Percentiles rank a stretch among this genome's conserved stretches.
Conservation (phyloP, 1,140 invertebrate genomes). For the Panulirus ornatus region DNA sequence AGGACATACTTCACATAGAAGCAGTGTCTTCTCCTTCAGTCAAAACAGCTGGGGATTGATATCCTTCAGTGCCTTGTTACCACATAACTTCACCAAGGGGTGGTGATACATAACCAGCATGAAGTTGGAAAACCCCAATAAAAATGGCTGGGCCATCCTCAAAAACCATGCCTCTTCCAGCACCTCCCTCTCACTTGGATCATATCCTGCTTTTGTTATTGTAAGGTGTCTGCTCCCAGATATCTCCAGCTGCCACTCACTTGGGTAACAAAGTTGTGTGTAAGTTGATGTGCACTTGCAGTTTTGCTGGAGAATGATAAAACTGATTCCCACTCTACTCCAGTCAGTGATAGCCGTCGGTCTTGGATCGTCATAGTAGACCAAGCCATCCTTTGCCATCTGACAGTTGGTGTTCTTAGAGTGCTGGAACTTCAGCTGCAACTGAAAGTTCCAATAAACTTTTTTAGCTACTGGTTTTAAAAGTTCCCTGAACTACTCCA, state of each 20-base stretch:
- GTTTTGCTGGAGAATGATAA: constrained; percentile 18
- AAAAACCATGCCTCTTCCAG: constrained; percentile 4
- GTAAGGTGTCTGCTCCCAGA: neutral
- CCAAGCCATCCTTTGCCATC: too few species aligned
- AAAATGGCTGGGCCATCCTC: neutral
- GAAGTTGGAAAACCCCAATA: constrained; percentile 1
- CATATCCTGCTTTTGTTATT: neutral
- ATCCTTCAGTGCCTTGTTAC: neutral
- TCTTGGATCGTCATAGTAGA: too few species aligned
- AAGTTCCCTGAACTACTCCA: too few species aligned
- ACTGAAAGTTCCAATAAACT: too few species aligned
- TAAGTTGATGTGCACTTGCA: neutral
- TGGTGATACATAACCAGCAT: neutral
- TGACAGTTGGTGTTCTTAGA: too few species aligned
- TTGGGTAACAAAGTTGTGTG: neutral
- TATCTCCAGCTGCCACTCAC: neutral
- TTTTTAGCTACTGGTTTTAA: too few species aligned
- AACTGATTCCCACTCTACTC: constrained; percentile 25
- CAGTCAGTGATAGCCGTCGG: constrained; percentile 13
- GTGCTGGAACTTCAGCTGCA: too few species aligned
- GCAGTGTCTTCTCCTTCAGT: neutral
- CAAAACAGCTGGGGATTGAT: constrained; percentile 15
- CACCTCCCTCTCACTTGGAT: neutral
- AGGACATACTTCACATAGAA: too few species aligned
- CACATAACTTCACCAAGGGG: neutral